Conservation (phyloP, 2,888 invertebrate species). For the Volucella bombylans region DNA sequence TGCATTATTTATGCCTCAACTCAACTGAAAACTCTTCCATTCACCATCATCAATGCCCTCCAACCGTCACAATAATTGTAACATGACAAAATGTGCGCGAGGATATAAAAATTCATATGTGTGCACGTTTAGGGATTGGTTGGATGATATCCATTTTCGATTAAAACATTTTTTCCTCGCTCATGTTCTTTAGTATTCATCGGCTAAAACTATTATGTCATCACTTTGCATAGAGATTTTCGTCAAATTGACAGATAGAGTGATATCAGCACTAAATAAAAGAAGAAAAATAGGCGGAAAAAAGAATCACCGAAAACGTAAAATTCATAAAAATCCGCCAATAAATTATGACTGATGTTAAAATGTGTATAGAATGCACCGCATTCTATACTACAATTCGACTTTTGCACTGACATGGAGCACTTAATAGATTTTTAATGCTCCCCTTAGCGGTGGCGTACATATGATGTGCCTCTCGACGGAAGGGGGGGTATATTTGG, state of each 20-base stretch:
- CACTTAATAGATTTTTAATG: conserved; percentile 66
- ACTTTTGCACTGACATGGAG: conserved; percentile 57
- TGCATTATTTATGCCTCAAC: conserved; percentile 63
- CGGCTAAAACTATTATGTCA: conserved; percentile 71
- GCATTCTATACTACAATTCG: conserved; percentile 34
- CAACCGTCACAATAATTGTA: conserved; percentile 26
- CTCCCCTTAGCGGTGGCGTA: conserved; percentile 22
- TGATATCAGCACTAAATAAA: background rate
- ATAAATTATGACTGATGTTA: conserved; percentile 68
- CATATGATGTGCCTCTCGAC: background rate
- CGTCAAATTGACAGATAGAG: conserved; percentile 36
- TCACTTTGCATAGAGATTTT: conserved; percentile 65
- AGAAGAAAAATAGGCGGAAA: conserved; percentile 16
- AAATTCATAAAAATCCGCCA: conserved; percentile 62
- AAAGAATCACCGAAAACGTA: conserved; percentile 2
- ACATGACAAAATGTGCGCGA: conserved; percentile 20
- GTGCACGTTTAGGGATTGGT: conserved; percentile 39
- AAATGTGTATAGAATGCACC: conserved; percentile 39
- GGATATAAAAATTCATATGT: no score
- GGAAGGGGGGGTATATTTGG: conserved; percentile 25
- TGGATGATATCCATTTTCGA: conserved; percentile 34
- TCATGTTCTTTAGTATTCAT: conserved; percentile 51
- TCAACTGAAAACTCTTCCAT: conserved; percentile 28
- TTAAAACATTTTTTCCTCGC: conserved; percentile 7
- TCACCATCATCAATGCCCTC: background rate